Evolutionary conservation across 2,113 vertebrate species (phyloP).

Genomic region (Eudorcas thomsonii): DNA sequence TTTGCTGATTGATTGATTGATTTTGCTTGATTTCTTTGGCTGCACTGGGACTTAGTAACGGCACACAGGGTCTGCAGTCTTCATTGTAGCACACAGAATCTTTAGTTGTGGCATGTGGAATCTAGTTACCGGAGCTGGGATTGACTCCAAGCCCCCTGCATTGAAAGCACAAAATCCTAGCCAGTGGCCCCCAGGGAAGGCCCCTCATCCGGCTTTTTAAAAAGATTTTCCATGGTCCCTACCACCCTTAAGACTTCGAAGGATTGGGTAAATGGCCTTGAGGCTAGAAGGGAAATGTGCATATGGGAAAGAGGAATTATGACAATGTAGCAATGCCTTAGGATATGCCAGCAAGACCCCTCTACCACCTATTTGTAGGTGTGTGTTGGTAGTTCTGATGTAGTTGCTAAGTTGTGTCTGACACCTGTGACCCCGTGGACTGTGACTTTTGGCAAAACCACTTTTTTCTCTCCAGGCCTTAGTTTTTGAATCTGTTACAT

Average conservation of each 20-base stretch:
- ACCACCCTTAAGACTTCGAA: not conserved
- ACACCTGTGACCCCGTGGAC: not conserved
- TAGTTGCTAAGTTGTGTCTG: not conserved
- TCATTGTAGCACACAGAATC: not conserved
- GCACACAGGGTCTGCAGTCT: not conserved
- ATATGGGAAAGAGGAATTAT: not conserved
- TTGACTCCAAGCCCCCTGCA: not conserved
- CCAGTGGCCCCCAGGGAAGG: not conserved
- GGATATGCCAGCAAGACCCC: not conserved
- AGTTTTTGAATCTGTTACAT: not conserved
- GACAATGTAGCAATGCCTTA: no score
- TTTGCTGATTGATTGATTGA: not conserved
- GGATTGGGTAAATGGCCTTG: not conserved
- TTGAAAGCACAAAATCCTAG: not conserved
- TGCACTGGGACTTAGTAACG: accelerated
- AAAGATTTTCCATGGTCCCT: not conserved
- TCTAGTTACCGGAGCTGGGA: not conserved
- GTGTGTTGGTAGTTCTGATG: not conserved
- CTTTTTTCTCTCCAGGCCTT: not conserved
- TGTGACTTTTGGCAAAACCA: not conserved
- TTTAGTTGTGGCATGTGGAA: not conserved
- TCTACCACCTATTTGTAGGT: not conserved
- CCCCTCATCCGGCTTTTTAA: not conserved
- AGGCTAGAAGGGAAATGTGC: not conserved
- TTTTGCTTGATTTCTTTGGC: not conserved